Evolutionary conservation across 2,888 invertebrate species (phyloP), one percentile per base, ranked within the genome.

Genomic region (Apodemia mormo): DNA sequence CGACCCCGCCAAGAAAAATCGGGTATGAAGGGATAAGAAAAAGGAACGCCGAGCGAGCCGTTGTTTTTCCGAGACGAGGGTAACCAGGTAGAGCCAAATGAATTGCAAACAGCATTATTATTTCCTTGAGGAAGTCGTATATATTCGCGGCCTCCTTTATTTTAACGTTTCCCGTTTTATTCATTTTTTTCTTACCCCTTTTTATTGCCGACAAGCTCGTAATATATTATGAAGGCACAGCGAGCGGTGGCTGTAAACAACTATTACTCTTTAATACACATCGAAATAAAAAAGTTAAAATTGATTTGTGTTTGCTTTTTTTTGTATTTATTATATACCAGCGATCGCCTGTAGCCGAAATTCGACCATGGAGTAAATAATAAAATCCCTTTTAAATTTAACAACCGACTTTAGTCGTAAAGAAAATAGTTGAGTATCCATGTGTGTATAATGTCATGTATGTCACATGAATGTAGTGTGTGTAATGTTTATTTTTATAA

Each of bases 51-150:
- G 78, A 79, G 80, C 78, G 74, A 75, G 73, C 81, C 87, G 90
- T 91, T 92, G 93, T 92, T 92, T 90, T 88, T 81, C 83, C 83
- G 86, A 87, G 86, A 83, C 85, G 84, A 81, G 90, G 90, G 90
- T 89, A 86, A 86, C 88, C 92, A 92, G 92, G 93, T 93, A 92
- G 89, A 80, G 85, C 82, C 90, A 94, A 94, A 94, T 94, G 94
- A 94, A 94, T 94, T 93, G 93, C 92, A 94, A 94, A 93, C 94
- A 93, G 92, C 90, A 92, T 93, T 93, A 93, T 94, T 94, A 93
- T 93, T 93, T 92, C 93, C 92, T 92, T 81, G 80, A 89, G 93
- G 93, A 94, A 94, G 93, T 92, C 93, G 89, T 94, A 93, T 91
- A 93, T 93, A 94, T 93, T 90, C 90, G 85, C 79, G 84, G 84